phyloP scores from a whole-genome alignment of 1,140 invertebrate genomes.

The Rhopalosiphum maidis region DNA sequence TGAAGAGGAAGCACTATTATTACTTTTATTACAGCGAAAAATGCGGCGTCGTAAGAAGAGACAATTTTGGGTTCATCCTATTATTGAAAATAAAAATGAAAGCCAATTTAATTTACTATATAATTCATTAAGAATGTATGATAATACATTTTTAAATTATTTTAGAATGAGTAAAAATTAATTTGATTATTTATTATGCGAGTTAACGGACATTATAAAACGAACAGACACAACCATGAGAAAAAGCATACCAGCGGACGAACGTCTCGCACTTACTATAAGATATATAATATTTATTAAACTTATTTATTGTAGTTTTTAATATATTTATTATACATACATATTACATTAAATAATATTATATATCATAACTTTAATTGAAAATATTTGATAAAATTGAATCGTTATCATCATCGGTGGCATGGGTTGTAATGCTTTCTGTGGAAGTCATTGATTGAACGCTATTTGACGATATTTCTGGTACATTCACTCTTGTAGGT shows the following conservation, averaged over 20 bases:
- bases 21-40: conserved; percentile 4
- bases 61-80: no score
- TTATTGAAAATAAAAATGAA: no score
- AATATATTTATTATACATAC: no score
- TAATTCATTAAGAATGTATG: neutral
- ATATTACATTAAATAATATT: no score
- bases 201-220: neutral
- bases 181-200: conserved; percentile 4
- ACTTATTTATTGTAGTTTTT: no score
- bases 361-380: no score
- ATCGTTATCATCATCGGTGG: conserved; percentile 32
- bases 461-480: conserved; percentile 14
- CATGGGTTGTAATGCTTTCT: conserved; percentile 16
- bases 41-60: no score
- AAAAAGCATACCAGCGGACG: neutral
- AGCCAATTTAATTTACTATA: neutral
- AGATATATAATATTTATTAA: neutral
- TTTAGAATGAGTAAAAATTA: neutral
- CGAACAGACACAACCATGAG: neutral
- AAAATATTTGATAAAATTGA: neutral
- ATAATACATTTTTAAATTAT: neutral
- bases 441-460: conserved; percentile 23
- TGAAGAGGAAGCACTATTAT: conserved; percentile 22
- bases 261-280: neutral
- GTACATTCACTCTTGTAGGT: conserved; percentile 27